phyloP scores from a whole-genome alignment of 2,888 invertebrate genomes.

The Atherix ibis region DNA sequence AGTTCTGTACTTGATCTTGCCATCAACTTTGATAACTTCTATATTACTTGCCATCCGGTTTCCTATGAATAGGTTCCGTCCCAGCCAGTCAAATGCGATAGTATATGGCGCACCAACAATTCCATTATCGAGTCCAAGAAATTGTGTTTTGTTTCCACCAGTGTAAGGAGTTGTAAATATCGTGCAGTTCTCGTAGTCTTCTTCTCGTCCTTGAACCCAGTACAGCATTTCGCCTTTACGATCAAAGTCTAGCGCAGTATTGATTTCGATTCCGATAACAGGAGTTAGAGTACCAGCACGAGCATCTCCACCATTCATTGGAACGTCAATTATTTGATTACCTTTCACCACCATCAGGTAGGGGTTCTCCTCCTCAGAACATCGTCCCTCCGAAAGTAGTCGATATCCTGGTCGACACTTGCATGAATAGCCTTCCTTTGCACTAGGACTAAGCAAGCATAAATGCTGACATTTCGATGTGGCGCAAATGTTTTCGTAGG shows the following conservation, averaged over 20 bases:
- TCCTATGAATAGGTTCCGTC: slow-evolving; percentile 84
- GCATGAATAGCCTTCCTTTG: slow-evolving; percentile 59
- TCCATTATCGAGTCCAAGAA: slow-evolving; percentile 68
- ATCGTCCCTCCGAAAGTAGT: slow-evolving; percentile 47
- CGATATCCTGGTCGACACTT: slow-evolving; percentile 83
- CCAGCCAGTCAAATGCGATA: slow-evolving; percentile 93
- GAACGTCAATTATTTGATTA: slow-evolving; percentile 74
- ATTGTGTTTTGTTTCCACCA: slow-evolving; percentile 69
- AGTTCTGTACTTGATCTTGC: slow-evolving; percentile 65
- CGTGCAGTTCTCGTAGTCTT: slow-evolving; percentile 71
- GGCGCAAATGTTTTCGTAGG: slow-evolving; percentile 59
- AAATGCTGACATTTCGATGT: slow-evolving; percentile 69
- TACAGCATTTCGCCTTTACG: slow-evolving; percentile 67
- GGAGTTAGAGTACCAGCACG: slow-evolving; percentile 68
- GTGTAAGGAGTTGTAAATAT: slow-evolving; percentile 69
- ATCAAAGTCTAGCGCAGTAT: slow-evolving; percentile 84
- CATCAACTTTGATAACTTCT: slow-evolving; percentile 74
- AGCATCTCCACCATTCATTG: slow-evolving; percentile 57
- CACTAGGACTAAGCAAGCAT: slow-evolving; percentile 73
- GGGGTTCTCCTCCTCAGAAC: slow-evolving; percentile 70
- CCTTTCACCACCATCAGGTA: slow-evolving; percentile 83
- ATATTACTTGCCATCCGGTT: slow-evolving; percentile 81
- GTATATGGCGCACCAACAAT: slow-evolving; percentile 81
- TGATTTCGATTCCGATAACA: slow-evolving; percentile 75
- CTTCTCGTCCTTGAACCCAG: slow-evolving; percentile 70